These are phyloP conservation scores for Ennomos fuscantarius DNA, from an alignment of 2,888 invertebrate genomes.

Conservation along the genomic window DNA sequence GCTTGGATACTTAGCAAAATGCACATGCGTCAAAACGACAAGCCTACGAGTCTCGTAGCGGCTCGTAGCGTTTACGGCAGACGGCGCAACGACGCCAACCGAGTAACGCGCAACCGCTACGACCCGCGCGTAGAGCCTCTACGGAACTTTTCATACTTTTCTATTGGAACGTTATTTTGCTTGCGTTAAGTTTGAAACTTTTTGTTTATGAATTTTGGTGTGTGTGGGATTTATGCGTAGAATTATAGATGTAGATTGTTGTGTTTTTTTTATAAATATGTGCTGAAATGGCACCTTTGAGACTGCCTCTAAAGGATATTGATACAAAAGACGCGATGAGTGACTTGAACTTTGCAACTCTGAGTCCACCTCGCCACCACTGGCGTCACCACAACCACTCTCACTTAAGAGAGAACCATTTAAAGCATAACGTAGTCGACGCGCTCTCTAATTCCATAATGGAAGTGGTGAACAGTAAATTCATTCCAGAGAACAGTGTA, in stretches of 20 bases:
- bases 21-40: conserved; percentile 75
- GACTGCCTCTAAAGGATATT: conserved; percentile 58
- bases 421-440: conserved; percentile 63
- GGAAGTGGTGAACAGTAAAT: conserved; percentile 74
- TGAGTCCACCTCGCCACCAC: conserved; percentile 63
- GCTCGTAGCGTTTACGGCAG: conserved; percentile 60
- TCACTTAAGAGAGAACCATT: conserved; percentile 58
- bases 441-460: conserved; percentile 77
- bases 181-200: conserved; percentile 45
- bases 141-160: conserved; percentile 81
- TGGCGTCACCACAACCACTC: conserved; percentile 68
- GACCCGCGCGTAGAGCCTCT: conserved; percentile 48
- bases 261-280: conserved; percentile 28
- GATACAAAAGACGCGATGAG: conserved; percentile 58
- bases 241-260: conserved; percentile 42
- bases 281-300: conserved; percentile 68
- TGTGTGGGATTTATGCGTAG: conserved; percentile 41
- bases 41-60: conserved; percentile 59
- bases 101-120: conserved; percentile 68
- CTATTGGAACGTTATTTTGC: conserved; percentile 55
- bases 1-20: conserved; percentile 52
- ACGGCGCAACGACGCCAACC: conserved; percentile 75
- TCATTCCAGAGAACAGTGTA: conserved; percentile 73
- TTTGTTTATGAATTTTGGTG: conserved; percentile 40
- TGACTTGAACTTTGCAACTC: conserved; percentile 68